Base-by-base conservation (phyloP, 2,113 vertebrate species). In the Motacilla tschutschensis region DNA sequence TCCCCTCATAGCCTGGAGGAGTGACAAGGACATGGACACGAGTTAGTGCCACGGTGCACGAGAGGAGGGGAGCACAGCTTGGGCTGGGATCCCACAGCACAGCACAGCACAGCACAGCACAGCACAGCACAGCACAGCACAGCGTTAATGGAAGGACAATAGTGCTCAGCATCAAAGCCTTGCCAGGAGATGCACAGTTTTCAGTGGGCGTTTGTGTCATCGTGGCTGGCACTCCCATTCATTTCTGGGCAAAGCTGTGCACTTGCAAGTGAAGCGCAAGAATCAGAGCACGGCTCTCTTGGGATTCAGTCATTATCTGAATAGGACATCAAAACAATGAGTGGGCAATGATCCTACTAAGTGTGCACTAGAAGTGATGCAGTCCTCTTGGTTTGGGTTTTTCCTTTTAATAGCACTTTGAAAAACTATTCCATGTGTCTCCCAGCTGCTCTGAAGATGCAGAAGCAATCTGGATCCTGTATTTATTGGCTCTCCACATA, bases 1-100 rank as follows among this genome's bases (percentile, higher is more conserved):
- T 90, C 76, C 98, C 93, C 63, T 98, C 98, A 29, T 99, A 99
- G 80, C 98, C 99, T 99, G 96, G 8, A 83, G 73, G 59, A 4
- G 38, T 5, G 73, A 88, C 91, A 65, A 57, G 51, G 70, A 90
- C 7, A 89, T 1, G 46, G 73, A 85, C 65, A 75, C 3, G 12
- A 72, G 64, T 95, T 85, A 95, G 57, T 35, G 58, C 60, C 60
- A 28, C 0, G 5, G 54, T 2, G 73, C 82, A 67, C 15, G 38
- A 20, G 44, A 84, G 69, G 51, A 71, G 73, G 88, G 63, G 26
- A 72, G 62, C 22, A 35, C 14, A 65, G 69, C 75, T 13, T 69
- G 78, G 72, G 53, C 41, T 57, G 90, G 55, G 26, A 41, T 40
- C 38, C 35, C 24, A 55, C 47, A 36, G 63, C 14, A 43, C 73